A percentile compares a stretch with the other conserved stretches of the same genome.
Conservation (phyloP, 2,113 vertebrate genomes). For the Heteronetta atricapilla region DNA sequence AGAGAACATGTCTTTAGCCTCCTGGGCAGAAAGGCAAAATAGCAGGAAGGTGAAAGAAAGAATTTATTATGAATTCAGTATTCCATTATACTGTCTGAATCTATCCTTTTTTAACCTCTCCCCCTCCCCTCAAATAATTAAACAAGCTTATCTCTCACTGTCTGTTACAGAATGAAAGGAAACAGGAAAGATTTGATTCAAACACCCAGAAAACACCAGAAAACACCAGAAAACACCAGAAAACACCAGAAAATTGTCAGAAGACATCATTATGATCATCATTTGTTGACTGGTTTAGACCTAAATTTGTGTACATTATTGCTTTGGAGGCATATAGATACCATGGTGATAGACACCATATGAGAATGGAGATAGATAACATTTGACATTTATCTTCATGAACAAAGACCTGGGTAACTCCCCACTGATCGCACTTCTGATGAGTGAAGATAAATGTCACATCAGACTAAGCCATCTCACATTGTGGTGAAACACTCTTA, state of each 20-base stretch:
- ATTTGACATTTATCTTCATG: conserved; percentile 63
- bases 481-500: conserved; percentile 19
- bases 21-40: conserved; percentile 61
- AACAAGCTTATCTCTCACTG: conserved; percentile 9
- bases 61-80: conserved; percentile 39
- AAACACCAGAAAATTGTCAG: conserved; percentile 52
- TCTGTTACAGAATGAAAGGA: conserved; percentile 7
- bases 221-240: no score
- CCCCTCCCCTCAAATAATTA: background rate
- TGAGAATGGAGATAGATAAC: conserved; percentile 53
- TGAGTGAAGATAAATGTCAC: conserved; percentile 57
- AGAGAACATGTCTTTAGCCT: conserved; percentile 57
- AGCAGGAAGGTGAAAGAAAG: conserved; percentile 29
- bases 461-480: conserved; percentile 30
- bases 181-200: background rate
- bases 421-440: conserved; percentile 46
- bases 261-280: background rate
- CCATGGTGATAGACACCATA: conserved; percentile 30
- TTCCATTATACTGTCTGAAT: background rate
- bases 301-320: conserved; percentile 31
- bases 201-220: no score
- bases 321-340: conserved; percentile 28
- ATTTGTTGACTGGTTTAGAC: conserved; percentile 19
- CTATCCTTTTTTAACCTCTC: background rate
- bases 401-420: conserved; percentile 56